A percentile compares a stretch with the other conserved stretches of the same genome.
Conservation (phyloP, 2,888 invertebrate genomes). For the Yponomeuta cagnagella region DNA sequence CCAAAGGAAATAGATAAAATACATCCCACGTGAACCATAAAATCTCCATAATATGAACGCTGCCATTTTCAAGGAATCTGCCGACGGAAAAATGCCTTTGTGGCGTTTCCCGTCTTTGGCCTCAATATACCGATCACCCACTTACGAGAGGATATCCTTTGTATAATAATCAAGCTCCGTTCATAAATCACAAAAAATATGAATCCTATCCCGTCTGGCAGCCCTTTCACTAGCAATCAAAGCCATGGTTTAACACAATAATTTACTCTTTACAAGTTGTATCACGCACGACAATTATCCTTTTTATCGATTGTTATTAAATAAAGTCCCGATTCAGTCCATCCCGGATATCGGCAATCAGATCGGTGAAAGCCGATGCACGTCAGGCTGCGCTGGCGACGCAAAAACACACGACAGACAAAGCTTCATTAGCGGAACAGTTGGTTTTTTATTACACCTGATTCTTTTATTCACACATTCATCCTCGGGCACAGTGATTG, state of each 20-base stretch:
- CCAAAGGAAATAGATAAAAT: neutral
- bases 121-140: neutral
- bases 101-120: neutral
- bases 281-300: conserved; percentile 57
- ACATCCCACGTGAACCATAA: conserved; percentile 1
- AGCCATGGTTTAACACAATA: conserved; percentile 32
- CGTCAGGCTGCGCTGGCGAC: conserved; percentile 21
- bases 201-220: conserved; percentile 19
- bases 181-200: conserved; percentile 13
- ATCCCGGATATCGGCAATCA: conserved; percentile 73
- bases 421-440: conserved; percentile 35
- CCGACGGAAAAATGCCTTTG: neutral
- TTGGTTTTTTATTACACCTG: conserved; percentile 10
- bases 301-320: conserved; percentile 59
- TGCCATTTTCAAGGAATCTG: neutral
- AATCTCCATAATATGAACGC: neutral
- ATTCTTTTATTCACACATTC: conserved; percentile 9
- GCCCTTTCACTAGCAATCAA: conserved; percentile 27
- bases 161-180: neutral
- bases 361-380: conserved; percentile 45
- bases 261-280: conserved; percentile 37
- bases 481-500: neutral
- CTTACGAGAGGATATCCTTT: conserved; percentile 7
- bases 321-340: conserved; percentile 46
- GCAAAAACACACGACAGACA: conserved; percentile 40